phyloP scores from a whole-genome alignment of 1,140 invertebrate genomes.

The Leptinotarsa texana region DNA sequence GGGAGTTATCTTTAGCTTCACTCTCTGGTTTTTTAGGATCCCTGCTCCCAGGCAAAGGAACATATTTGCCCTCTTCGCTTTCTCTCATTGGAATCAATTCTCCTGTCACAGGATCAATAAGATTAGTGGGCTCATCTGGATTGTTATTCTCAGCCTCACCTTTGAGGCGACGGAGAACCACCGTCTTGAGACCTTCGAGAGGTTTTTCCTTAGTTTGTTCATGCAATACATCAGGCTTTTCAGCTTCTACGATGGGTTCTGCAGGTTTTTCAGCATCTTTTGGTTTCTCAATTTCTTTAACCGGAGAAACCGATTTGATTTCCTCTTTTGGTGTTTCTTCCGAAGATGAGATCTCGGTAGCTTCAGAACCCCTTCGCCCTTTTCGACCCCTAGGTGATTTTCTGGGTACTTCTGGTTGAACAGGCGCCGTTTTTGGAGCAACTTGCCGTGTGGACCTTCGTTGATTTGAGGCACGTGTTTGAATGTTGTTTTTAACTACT shows the following conservation, averaged over 20 bases:
- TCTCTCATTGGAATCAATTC: conserved; percentile 72
- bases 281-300: conserved; percentile 49
- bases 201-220: conserved; percentile 51
- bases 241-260: conserved; percentile 7
- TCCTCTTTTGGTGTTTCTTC: conserved; percentile 57
- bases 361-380: conserved; percentile 65
- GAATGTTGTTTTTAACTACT: conserved; percentile 68
- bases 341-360: conserved; percentile 62
- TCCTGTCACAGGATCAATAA: conserved; percentile 79
- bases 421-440: conserved; percentile 48
- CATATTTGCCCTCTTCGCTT: conserved; percentile 73
- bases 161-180: conserved; percentile 51
- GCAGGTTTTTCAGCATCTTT: conserved; percentile 43
- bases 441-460: conserved; percentile 44
- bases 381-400: conserved; percentile 66
- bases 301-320: conserved; percentile 14
- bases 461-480: conserved; percentile 51
- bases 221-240: conserved; percentile 31
- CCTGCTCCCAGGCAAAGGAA: conserved; percentile 60
- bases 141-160: conserved; percentile 42
- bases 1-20: conserved; percentile 33
- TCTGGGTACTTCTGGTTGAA: conserved; percentile 48
- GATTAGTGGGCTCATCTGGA: conserved; percentile 61
- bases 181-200: conserved; percentile 48
- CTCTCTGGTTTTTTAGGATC: conserved; percentile 29